Percentiles rank a stretch among this genome's conserved stretches.
phyloP scores from a whole-genome alignment of 2,113 vertebrate genomes.

The Megaleporinus macrocephalus region DNA sequence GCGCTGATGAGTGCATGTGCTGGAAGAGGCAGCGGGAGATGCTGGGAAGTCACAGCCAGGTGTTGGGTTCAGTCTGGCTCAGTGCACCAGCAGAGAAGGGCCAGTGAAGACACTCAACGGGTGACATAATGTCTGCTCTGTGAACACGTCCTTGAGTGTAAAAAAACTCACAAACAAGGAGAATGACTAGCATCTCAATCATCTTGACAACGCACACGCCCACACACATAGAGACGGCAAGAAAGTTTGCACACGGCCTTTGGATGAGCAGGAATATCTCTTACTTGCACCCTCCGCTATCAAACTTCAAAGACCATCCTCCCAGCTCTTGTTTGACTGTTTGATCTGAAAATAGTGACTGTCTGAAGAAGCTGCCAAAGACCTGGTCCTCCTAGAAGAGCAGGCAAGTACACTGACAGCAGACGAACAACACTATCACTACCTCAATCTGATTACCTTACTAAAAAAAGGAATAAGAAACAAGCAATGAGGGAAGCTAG shows the following conservation, averaged over 20 bases:
- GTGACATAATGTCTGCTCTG: slow-evolving; percentile 62
- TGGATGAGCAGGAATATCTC: slow-evolving; percentile 4
- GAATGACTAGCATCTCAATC: slow-evolving; percentile 51
- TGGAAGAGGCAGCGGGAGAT: not conserved
- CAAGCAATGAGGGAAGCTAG: too few species aligned
- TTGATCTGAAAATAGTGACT: slow-evolving; percentile 14
- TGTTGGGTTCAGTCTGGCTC: slow-evolving; percentile 62
- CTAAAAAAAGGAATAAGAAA: too few species aligned
- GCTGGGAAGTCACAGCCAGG: slow-evolving; percentile 41
- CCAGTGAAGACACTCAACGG: slow-evolving; percentile 56
- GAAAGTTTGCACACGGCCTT: not conserved
- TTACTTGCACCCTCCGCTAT: slow-evolving; percentile 10
- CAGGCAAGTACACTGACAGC: not conserved
- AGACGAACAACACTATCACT: not conserved
- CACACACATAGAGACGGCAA: not conserved
- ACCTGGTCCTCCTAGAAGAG: not conserved
- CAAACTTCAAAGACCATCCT: not conserved
- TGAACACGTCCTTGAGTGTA: slow-evolving; percentile 52
- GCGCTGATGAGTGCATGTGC: not conserved
- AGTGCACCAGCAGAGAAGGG: slow-evolving; percentile 59
- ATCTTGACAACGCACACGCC: slow-evolving; percentile 37
- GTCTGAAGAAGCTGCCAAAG: not conserved
- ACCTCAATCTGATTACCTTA: not conserved
- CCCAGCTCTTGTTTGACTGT: not conserved
- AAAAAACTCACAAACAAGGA: slow-evolving; percentile 64